Conservation (phyloP, 1,140 invertebrate genomes). For the Drosophila navojoa region DNA sequence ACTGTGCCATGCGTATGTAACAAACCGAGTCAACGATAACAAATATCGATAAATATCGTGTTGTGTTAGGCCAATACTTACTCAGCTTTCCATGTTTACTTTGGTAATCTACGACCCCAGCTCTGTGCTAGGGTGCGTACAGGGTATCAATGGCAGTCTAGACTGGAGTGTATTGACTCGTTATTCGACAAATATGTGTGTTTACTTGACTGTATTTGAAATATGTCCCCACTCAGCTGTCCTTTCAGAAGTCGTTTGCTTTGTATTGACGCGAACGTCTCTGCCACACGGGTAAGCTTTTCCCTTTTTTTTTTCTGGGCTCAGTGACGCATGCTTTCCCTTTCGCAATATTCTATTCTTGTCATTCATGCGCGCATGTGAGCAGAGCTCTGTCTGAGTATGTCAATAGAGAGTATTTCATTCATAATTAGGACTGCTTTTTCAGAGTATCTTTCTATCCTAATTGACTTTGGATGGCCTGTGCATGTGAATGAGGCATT, state of each 20-base stretch:
- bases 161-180: background rate
- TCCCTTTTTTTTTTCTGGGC: constrained; percentile 8
- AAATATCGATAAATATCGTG: no score
- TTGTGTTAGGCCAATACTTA: no score
- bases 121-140: no score
- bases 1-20: background rate
- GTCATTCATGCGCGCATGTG: constrained; percentile 22
- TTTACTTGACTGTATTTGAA: constrained; percentile 47
- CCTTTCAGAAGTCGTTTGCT: constrained; percentile 27
- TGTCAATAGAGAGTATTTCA: background rate
- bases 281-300: constrained; percentile 28
- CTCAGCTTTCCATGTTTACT: no score
- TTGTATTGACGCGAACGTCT: constrained; percentile 33
- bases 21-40: background rate
- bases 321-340: constrained; percentile 19
- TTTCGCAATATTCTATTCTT: constrained; percentile 30
- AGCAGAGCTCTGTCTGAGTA: background rate
- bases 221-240: constrained; percentile 70
- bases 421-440: background rate
- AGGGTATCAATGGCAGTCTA: background rate
- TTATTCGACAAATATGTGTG: constrained; percentile 14
- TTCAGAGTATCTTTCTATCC: background rate
- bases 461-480: background rate
- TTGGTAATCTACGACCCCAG: no score
- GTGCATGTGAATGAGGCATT: constrained; percentile 33